phyloP scores from a whole-genome alignment of 2,113 vertebrate genomes.

The Enhydra lutris region DNA sequence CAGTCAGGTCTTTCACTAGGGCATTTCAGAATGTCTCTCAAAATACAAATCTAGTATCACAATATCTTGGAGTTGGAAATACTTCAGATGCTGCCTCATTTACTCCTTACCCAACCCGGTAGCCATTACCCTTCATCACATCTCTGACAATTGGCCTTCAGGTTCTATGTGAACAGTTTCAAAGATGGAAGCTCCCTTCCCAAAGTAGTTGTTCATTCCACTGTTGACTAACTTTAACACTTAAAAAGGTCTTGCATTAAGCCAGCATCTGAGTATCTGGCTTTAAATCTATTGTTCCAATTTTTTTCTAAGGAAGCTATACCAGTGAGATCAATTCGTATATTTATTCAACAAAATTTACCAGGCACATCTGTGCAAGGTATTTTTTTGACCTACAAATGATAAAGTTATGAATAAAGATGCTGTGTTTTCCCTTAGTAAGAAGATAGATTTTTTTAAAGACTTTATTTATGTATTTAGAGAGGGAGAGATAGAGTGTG shows the following conservation, averaged over 20 bases:
- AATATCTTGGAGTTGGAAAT: not conserved
- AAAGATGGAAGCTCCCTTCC: not conserved
- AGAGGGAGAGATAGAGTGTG: not conserved
- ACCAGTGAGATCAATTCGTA: not conserved
- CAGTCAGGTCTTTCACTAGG: not conserved
- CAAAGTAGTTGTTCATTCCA: not conserved
- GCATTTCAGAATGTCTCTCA: slow-evolving; percentile 18
- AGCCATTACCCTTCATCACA: not conserved
- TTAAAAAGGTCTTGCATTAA: not conserved
- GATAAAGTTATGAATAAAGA: not conserved
- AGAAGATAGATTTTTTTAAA: not conserved
- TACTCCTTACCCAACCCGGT: not conserved
- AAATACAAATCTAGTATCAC: not conserved
- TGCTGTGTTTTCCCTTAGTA: not conserved
- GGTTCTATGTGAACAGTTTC: not conserved
- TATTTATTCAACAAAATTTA: not conserved
- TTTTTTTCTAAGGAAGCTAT: slow-evolving; percentile 23
- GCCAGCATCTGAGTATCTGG: not conserved
- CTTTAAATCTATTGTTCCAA: not conserved
- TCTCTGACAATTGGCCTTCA: not conserved
- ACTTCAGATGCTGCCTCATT: not conserved
- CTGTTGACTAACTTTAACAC: not conserved
- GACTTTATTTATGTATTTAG: not conserved
- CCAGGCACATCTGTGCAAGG: not conserved
- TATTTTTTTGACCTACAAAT: not conserved